A percentile compares a stretch with the other conserved stretches of the same genome.
Conservation (phyloP, 1,140 invertebrate species). For the Drosophila albomicans region DNA sequence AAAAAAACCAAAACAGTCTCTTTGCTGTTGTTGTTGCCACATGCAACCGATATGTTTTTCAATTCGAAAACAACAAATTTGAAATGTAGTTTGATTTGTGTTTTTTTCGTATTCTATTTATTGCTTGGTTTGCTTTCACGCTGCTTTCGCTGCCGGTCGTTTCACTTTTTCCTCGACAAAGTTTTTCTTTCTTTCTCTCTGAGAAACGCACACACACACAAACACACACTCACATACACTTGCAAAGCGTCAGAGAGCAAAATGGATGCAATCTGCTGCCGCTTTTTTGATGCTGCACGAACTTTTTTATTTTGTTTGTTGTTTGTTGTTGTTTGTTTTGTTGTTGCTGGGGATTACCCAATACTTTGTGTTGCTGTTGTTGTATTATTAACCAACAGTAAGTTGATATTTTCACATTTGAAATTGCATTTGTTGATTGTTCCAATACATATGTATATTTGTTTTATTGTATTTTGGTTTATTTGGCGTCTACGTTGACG, state of each 20-base stretch:
- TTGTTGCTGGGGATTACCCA: slow-evolving; percentile 41
- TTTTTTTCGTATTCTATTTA: slow-evolving; percentile 29
- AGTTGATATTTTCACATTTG: slow-evolving; percentile 11
- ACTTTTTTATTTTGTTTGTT: slow-evolving; percentile 45
- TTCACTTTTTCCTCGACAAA: slow-evolving; percentile 69
- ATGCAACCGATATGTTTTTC: slow-evolving; percentile 24
- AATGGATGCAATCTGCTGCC: slow-evolving; percentile 67
- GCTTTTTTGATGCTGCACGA: slow-evolving; percentile 55
- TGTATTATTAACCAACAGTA: slow-evolving; percentile 10
- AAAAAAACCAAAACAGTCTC: not conserved
- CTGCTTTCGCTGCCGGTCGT: slow-evolving; percentile 79
- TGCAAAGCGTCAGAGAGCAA: slow-evolving; percentile 60
- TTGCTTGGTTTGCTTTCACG: slow-evolving; percentile 62
- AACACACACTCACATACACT: slow-evolving; percentile 31
- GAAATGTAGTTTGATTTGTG: not conserved
- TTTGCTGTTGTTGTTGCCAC: slow-evolving; percentile 26
- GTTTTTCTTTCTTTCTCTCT: slow-evolving; percentile 51
- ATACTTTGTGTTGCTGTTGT: slow-evolving; percentile 12
- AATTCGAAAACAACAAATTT: not conserved
- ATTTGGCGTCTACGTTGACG: slow-evolving; percentile 30
- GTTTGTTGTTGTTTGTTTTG: slow-evolving; percentile 46
- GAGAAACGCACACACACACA: slow-evolving; percentile 24
- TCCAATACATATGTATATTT: slow-evolving; percentile 6
- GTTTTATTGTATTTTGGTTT: not conserved
- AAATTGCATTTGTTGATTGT: slow-evolving; percentile 33